A percentile compares a stretch with the other conserved stretches of the same genome.
Conservation (phyloP, 1,140 invertebrate species). For the Cyrtorhinus lividipennis region DNA sequence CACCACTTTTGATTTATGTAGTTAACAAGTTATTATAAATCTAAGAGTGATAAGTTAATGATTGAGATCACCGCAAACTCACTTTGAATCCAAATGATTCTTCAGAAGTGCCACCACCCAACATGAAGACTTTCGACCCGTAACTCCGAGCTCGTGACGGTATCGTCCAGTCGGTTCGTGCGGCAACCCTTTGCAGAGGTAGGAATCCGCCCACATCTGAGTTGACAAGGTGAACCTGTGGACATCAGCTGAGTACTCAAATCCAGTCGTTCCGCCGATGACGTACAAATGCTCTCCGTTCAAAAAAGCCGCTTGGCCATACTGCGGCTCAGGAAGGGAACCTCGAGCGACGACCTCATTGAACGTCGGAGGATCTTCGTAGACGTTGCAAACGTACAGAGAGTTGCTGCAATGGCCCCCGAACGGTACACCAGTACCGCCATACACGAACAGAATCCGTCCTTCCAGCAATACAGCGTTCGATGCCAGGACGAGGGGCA, state of each 20-base stretch:
- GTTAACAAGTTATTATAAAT: no score
- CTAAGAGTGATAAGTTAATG: no score
- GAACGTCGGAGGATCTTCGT: constrained; percentile 32
- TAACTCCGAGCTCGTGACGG: constrained; percentile 65
- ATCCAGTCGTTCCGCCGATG: constrained; percentile 69
- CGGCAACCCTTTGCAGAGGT: constrained; percentile 42
- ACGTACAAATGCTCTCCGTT: constrained; percentile 56
- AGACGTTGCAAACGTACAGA: constrained; percentile 51
- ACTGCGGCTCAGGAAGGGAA: constrained; percentile 47
- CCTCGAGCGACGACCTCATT: constrained; percentile 19
- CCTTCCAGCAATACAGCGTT: constrained; percentile 58
- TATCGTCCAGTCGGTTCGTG: constrained; percentile 51
- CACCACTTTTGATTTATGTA: no score
- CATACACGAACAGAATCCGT: constrained; percentile 61
- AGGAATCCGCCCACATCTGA: constrained; percentile 54
- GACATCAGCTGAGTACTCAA: constrained; percentile 67
- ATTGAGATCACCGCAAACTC: no score
- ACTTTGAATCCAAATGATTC: constrained; percentile 48
- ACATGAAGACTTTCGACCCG: constrained; percentile 55
- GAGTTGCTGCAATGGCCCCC: constrained; percentile 64
- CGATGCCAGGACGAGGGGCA: constrained; percentile 68
- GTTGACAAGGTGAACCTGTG: constrained; percentile 54
- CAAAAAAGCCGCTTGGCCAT: constrained; percentile 63
- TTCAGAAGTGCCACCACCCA: constrained; percentile 65
- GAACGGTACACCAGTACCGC: constrained; percentile 78